Evolutionary conservation across 2,888 invertebrate species (phyloP), one percentile per base, ranked within the genome.

Genomic region (Orchestes rusci): DNA sequence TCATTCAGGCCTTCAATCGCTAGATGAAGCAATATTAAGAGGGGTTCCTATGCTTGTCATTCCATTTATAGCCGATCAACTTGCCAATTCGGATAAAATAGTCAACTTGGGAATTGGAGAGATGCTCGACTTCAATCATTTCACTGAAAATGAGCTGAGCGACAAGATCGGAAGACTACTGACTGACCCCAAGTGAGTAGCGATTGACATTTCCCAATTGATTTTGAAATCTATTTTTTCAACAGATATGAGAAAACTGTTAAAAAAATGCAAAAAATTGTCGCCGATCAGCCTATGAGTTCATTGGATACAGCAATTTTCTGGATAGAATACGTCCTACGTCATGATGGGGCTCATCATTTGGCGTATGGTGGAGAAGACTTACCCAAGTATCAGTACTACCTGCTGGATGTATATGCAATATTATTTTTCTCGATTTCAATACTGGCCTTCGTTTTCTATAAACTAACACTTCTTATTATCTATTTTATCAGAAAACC

Each of bases 321-420:
- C 53, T 59, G 59, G 59, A 59, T 59, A 20, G 59, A 60, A 45
- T 60, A 60, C 45, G 60, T 60, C 7, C 36, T 60, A 3, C 49
- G 59, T 5, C 59, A 60, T 36, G 44, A 60, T 13, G 60, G 60
- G 10, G 59, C 60, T 2, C 17, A 35, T 16, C 60, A 60, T 48
- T 47, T 60, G 15, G 52, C 42, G 41, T 56, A 57, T 36, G 43
- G 36, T 28, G 56, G 43, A 16, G 38, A 51, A 4, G 44, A 56
- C 28, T 45, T 58, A 45, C 58, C 60, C 2, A 54, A 55, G 18
- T 58, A 58, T 37, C 55, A 59, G 27, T 59, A 50, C 40, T 56
- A 56, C 34, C 42, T 58, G 35, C 35, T 59, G 16, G 60, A 60
- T 36, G 53, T 60, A 7, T 49, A 51, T 31, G n/a, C n/a, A n/a